phyloP scores from a whole-genome alignment of 2,113 vertebrate genomes.

The Istiophorus platypterus region DNA sequence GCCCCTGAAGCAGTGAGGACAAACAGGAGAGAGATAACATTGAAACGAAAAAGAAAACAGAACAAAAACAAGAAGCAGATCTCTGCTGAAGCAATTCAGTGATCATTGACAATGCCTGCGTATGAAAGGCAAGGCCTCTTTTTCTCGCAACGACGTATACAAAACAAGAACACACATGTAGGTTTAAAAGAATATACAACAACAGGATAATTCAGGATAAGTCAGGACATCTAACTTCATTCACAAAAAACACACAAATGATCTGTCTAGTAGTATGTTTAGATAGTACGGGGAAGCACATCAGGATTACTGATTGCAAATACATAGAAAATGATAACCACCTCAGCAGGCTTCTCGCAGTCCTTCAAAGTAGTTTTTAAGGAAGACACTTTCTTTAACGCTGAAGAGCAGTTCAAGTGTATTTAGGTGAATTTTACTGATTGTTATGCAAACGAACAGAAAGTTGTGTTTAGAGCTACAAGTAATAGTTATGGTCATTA shows the following conservation, averaged over 20 bases:
- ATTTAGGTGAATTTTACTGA: neutral
- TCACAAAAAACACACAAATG: neutral
- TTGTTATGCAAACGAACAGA: too few relatives aligned
- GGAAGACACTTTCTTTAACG: neutral
- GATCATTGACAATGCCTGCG: neutral
- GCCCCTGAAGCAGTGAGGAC: constrained; percentile 87
- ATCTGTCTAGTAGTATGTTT: too few relatives aligned
- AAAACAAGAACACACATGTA: constrained; percentile 21
- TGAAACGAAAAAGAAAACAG: constrained; percentile 68
- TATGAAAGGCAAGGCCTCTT: neutral
- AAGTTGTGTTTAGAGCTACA: too few relatives aligned
- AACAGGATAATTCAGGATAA: constrained; percentile 11
- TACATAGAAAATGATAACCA: neutral
- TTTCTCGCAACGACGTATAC: neutral
- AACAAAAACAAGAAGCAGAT: constrained; percentile 47
- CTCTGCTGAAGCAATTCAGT: constrained; percentile 21
- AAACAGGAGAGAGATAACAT: constrained; percentile 82
- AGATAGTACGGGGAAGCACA: neutral
- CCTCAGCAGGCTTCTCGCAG: too few relatives aligned
- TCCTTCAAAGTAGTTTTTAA: too few relatives aligned
- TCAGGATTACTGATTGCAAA: neutral
- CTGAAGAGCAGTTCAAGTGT: neutral
- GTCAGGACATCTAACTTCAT: neutral
- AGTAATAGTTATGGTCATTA: too few relatives aligned
- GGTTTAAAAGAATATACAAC: constrained; percentile 1